Evolutionary conservation across 2,797 vertebrate species (phyloP).

Genomic region (Chelidonichthys spinosus): DNA sequence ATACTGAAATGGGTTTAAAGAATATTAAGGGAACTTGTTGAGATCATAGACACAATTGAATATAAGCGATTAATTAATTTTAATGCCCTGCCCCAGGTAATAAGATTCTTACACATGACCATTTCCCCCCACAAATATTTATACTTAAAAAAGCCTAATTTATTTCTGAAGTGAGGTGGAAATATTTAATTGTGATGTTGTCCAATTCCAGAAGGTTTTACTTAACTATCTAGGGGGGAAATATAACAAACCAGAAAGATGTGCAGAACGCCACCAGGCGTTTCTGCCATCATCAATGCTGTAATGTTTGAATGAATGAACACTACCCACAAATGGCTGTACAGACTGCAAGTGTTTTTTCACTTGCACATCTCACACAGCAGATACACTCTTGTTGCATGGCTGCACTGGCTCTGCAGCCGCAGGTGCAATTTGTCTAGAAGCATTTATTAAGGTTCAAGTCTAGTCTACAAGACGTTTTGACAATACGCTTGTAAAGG

Average conservation of each 20-base stretch:
- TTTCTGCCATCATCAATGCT: not conserved
- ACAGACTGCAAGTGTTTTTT: not conserved
- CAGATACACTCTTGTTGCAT: not conserved
- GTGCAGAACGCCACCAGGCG: not conserved
- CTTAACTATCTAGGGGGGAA: not conserved
- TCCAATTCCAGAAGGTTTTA: not conserved
- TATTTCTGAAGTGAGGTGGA: not conserved
- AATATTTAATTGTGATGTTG: slow-evolving; percentile 3
- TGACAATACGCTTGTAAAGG: not conserved
- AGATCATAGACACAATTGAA: not conserved
- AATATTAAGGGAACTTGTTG: not conserved
- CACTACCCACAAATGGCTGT: not conserved
- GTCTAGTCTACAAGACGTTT: not conserved
- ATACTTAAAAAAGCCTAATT: not conserved
- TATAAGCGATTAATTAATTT: not conserved
- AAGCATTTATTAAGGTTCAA: not conserved
- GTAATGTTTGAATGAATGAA: not conserved
- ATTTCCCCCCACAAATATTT: not conserved
- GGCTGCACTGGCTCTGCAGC: not conserved
- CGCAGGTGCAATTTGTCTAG: not conserved
- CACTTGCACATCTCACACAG: not conserved
- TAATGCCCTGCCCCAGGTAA: not conserved
- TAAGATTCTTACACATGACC: not conserved
- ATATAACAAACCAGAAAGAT: not conserved
- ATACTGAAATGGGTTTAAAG: not conserved